Evolutionary conservation across 2,797 vertebrate genomes (phyloP).

Genomic region (Ctenopoma kingsleyae): DNA sequence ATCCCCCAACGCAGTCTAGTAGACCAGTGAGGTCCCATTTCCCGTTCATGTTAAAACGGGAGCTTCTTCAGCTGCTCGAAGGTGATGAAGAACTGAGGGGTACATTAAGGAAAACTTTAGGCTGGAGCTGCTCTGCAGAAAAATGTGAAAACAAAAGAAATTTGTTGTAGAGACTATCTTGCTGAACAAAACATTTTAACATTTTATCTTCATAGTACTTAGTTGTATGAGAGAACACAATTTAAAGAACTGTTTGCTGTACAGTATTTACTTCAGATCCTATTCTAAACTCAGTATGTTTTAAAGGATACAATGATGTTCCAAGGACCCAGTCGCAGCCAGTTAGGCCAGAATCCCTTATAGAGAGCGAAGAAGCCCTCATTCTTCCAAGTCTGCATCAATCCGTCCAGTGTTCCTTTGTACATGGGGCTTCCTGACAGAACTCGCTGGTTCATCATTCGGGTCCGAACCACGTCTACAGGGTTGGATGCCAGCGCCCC

Average conservation of each 20-base stretch:
- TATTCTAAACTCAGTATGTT: not conserved
- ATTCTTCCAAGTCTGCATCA: constrained; percentile 95
- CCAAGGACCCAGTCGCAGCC: constrained; percentile 97
- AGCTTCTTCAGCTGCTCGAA: constrained; percentile 97
- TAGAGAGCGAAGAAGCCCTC: constrained; percentile 98
- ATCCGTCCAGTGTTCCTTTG: constrained; percentile 93
- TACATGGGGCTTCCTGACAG: constrained; percentile 91
- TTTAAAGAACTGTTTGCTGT: no score
- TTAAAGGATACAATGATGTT: constrained; percentile 98
- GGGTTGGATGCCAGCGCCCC: constrained; percentile 97
- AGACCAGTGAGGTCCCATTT: constrained; percentile 24
- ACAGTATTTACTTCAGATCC: no score
- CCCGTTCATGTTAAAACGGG: constrained; percentile 84
- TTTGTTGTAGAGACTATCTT: no score
- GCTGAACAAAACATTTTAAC: no score
- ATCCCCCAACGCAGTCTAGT: constrained; percentile 34
- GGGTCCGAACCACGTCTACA: constrained; percentile 94
- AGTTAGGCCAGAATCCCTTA: constrained; percentile 98
- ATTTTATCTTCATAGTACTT: no score
- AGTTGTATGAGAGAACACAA: no score
- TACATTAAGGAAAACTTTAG: constrained; percentile 52
- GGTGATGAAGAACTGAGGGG: constrained; percentile 95
- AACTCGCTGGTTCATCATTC: constrained; percentile 98
- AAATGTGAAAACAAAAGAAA: not conserved
- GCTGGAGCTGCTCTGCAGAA: not conserved